phyloP scores from a whole-genome alignment of 2,113 vertebrate genomes.

The Copsychus sechellarum region DNA sequence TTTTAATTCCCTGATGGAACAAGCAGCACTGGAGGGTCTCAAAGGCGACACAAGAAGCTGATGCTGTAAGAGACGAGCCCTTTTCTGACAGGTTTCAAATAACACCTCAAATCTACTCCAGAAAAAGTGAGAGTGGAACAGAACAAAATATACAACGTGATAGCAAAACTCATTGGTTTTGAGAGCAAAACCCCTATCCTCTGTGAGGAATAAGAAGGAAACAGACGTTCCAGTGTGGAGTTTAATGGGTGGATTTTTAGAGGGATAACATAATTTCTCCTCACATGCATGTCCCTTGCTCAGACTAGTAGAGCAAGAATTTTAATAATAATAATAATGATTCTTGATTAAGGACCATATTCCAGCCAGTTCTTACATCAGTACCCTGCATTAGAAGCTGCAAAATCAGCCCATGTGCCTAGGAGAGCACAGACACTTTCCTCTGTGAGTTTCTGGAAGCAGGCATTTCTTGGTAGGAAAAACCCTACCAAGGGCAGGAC shows the following conservation, averaged over 20 bases:
- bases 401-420: neutral
- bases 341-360: neutral
- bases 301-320: neutral
- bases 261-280: neutral
- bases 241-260: slow-evolving; percentile 11
- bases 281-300: neutral
- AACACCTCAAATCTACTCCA: neutral
- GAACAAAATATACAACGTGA: slow-evolving; percentile 36
- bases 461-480: neutral
- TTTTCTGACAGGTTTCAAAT: slow-evolving; percentile 22
- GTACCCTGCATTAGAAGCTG: neutral
- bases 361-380: neutral
- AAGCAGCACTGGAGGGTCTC: neutral
- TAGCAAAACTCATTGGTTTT: slow-evolving; percentile 23
- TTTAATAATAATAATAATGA: neutral
- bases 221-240: neutral
- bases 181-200: slow-evolving; percentile 6
- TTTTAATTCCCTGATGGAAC: slow-evolving; percentile 13
- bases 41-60: neutral
- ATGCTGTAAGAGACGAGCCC: neutral
- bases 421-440: neutral
- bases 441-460: neutral
- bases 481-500: neutral
- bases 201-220: slow-evolving; percentile 18
- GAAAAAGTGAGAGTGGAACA: neutral